These are phyloP conservation scores for Hemaris fuciformis DNA, from an alignment of 2,888 invertebrate species.

Conservation along the genomic window DNA sequence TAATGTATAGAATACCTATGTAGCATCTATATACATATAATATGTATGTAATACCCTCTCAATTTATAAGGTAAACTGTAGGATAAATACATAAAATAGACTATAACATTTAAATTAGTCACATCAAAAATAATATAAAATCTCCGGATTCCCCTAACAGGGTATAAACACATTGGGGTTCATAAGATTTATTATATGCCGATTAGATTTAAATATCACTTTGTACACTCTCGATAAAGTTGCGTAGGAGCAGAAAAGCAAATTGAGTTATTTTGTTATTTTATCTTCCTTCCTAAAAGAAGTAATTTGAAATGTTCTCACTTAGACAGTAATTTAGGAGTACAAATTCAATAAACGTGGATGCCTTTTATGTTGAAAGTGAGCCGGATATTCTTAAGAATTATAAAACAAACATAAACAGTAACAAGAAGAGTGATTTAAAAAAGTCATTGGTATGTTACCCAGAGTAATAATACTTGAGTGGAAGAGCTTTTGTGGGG, in stretches of 20 bases:
- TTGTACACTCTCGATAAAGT: background rate
- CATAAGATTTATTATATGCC: background rate
- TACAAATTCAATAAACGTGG: conserved; percentile 1
- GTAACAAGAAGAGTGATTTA: conserved; percentile 29
- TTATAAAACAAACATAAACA: conserved; percentile 29
- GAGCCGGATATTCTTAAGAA: conserved; percentile 8
- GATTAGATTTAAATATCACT: background rate
- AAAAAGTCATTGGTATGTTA: conserved; percentile 19
- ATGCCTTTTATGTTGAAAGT: background rate
- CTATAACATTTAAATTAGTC: background rate
- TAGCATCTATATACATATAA: too few species aligned
- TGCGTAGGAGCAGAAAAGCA: conserved; percentile 11
- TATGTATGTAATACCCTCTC: too few species aligned
- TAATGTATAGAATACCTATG: too few species aligned
- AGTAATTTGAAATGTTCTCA: conserved; percentile 21
- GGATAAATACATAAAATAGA: too few species aligned
- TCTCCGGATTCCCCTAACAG: background rate
- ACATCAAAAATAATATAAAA: background rate
- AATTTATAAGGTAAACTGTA: too few species aligned
- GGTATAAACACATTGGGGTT: background rate
- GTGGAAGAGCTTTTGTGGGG: conserved; percentile 28
- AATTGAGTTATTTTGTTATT: conserved; percentile 23
- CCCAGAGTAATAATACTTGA: conserved; percentile 27
- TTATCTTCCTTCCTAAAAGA: conserved; percentile 20
- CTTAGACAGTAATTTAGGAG: conserved; percentile 18